Conservation (phyloP, 2,888 invertebrate species). For the Cotesia congregata region DNA sequence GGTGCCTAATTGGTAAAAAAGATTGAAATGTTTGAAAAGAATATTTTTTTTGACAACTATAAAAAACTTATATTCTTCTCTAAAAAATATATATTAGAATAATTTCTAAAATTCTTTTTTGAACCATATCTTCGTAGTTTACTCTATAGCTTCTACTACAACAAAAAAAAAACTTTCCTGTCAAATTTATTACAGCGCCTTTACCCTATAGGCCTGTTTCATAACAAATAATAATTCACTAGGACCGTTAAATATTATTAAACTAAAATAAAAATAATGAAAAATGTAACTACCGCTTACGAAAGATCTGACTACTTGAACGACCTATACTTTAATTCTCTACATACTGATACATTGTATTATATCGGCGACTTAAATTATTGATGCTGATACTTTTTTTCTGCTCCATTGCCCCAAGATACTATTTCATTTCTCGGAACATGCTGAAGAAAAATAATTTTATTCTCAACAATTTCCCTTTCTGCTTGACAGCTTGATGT, state of each 20-base stretch:
- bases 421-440: conserved; percentile 25
- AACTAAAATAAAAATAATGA: neutral
- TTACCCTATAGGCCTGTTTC: neutral
- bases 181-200: too few relatives aligned
- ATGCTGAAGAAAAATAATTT: neutral
- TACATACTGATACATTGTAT: conserved; percentile 17
- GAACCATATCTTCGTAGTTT: too few relatives aligned
- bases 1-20: too few relatives aligned
- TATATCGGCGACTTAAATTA: conserved; percentile 16
- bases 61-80: too few relatives aligned
- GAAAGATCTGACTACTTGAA: conserved; percentile 20
- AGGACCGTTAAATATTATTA: neutral
- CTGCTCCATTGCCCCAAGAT: conserved; percentile 22
- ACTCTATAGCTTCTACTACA: too few relatives aligned
- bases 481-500: neutral
- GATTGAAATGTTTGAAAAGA: too few relatives aligned
- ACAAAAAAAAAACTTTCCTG: too few relatives aligned
- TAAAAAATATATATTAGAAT: too few relatives aligned
- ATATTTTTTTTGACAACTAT: too few relatives aligned
- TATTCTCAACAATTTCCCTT: neutral
- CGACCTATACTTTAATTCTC: conserved; percentile 1
- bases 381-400: conserved; percentile 21
- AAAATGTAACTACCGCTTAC: conserved; percentile 10
- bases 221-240: neutral
- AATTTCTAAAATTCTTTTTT: too few relatives aligned